phyloP scores from a whole-genome alignment of 1,140 invertebrate genomes.

The Harlomillsia oculata region DNA sequence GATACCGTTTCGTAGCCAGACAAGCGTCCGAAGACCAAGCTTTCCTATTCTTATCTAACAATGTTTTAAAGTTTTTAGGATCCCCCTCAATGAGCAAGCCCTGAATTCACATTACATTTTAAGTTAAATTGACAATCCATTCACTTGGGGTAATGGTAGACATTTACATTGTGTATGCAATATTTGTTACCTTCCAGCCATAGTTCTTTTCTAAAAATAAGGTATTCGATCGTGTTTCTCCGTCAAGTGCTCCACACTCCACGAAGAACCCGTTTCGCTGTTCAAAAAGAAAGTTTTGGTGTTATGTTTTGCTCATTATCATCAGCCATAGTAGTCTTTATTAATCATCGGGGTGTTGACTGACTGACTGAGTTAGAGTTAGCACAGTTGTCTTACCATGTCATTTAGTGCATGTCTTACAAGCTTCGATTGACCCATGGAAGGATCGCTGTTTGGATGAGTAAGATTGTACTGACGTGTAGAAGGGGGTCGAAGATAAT shows the following conservation, averaged over 20 bases:
- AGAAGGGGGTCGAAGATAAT: conserved; percentile 20
- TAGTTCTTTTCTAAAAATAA: conserved; percentile 27
- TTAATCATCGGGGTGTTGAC: too few relatives aligned
- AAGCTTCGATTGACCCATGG: conserved; percentile 32
- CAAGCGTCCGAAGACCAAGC: conserved; percentile 37
- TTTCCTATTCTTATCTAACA: conserved; percentile 36
- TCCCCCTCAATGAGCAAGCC: conserved; percentile 42
- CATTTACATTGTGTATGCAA: not conserved
- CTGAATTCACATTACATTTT: conserved; percentile 33
- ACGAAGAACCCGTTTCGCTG: conserved; percentile 37
- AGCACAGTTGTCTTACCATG: conserved; percentile 14
- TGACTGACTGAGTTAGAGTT: too few relatives aligned
- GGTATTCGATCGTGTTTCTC: conserved; percentile 35
- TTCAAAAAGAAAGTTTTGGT: not conserved
- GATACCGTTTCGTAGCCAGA: conserved; percentile 36
- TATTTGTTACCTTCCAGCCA: conserved; percentile 28
- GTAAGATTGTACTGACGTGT: conserved; percentile 15
- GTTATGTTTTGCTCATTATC: not conserved
- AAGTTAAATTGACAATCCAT: not conserved
- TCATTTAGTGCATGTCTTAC: conserved; percentile 28
- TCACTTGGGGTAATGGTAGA: not conserved
- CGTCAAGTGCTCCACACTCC: conserved; percentile 37
- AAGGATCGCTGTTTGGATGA: conserved; percentile 24
- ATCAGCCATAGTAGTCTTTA: too few relatives aligned
- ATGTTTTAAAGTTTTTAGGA: conserved; percentile 37